Percentiles rank a stretch among this genome's conserved stretches.
These are phyloP conservation scores for Silurus aristotelis DNA, from an alignment of 2,797 vertebrate genomes.

Conservation along the genomic window DNA sequence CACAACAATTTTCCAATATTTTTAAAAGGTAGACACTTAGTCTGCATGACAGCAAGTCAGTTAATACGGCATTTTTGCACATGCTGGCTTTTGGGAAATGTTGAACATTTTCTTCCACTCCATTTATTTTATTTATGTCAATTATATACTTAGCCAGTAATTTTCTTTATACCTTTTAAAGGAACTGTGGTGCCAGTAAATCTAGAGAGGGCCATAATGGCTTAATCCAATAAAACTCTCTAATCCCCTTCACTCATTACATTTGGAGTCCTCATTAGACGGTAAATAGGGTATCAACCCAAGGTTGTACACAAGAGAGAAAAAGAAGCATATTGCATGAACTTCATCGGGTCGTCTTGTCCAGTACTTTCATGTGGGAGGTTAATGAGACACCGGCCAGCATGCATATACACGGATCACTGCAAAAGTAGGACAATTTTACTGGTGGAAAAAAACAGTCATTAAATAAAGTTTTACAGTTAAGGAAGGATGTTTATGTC, in stretches of 20 bases:
- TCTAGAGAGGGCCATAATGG: slow-evolving; percentile 37
- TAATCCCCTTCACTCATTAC: slow-evolving; percentile 46
- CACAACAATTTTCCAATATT: background rate
- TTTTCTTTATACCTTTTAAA: slow-evolving; percentile 69
- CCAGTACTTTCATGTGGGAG: background rate
- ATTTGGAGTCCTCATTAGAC: slow-evolving; percentile 48
- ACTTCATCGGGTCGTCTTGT: slow-evolving; percentile 1
- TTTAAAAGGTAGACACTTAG: background rate
- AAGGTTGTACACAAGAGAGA: slow-evolving; percentile 23
- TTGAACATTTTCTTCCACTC: slow-evolving; percentile 57
- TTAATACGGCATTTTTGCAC: slow-evolving; percentile 12
- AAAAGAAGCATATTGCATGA: background rate
- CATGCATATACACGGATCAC: background rate
- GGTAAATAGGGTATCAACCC: background rate
- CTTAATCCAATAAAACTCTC: slow-evolving; percentile 52
- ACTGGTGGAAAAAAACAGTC: slow-evolving; percentile 31
- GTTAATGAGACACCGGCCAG: background rate
- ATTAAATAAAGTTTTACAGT: slow-evolving; percentile 30
- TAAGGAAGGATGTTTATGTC: slow-evolving; percentile 17
- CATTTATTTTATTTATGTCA: slow-evolving; percentile 66
- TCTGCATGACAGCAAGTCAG: slow-evolving; percentile 21
- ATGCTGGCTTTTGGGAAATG: slow-evolving; percentile 51
- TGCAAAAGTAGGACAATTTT: slow-evolving; percentile 19
- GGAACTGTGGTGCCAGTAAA: slow-evolving; percentile 62
- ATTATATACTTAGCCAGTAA: slow-evolving; percentile 67